A percentile compares a stretch with the other conserved stretches of the same genome.
These are phyloP conservation scores for Litoditis marina DNA, from an alignment of 2,888 invertebrate genomes.

Conservation along the genomic window DNA sequence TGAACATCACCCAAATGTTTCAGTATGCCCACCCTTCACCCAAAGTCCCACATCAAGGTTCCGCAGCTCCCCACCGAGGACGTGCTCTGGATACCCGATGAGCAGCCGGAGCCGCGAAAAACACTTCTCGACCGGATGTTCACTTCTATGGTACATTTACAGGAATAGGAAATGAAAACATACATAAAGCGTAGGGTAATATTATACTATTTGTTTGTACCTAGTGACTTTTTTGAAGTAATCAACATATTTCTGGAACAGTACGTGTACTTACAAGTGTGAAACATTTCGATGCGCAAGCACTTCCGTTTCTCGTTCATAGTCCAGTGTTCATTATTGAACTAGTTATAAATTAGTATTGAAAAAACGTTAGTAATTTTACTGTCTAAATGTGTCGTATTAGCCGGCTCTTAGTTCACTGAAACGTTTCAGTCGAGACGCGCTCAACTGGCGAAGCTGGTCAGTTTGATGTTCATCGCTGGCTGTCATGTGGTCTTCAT, in stretches of 20 bases:
- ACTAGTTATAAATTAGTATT: too few relatives aligned
- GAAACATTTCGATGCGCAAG: too few relatives aligned
- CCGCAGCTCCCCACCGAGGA: slow-evolving; percentile 7
- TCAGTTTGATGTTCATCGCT: slow-evolving; percentile 51
- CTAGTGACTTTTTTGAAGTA: too few relatives aligned
- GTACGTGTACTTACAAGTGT: too few relatives aligned
- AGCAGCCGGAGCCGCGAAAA: not conserved
- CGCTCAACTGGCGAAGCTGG: slow-evolving; percentile 35
- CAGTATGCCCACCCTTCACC: slow-evolving; percentile 5
- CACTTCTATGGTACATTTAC: not conserved
- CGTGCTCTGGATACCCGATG: slow-evolving; percentile 10
- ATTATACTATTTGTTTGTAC: too few relatives aligned
- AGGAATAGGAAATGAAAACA: too few relatives aligned
- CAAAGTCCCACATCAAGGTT: slow-evolving; percentile 8
- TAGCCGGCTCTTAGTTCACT: not conserved
- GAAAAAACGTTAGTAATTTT: too few relatives aligned
- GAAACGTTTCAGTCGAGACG: slow-evolving; percentile 1
- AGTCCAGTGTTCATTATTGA: too few relatives aligned
- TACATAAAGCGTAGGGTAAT: too few relatives aligned
- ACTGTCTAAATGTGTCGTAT: too few relatives aligned
- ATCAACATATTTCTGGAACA: too few relatives aligned
- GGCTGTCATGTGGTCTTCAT: slow-evolving; percentile 53
- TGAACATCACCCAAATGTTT: not conserved
- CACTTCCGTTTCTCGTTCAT: too few relatives aligned
- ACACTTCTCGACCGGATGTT: slow-evolving; percentile 4